Evolutionary conservation across 2,113 vertebrate genomes (phyloP).

Genomic region (Callospermophilus lateralis): DNA sequence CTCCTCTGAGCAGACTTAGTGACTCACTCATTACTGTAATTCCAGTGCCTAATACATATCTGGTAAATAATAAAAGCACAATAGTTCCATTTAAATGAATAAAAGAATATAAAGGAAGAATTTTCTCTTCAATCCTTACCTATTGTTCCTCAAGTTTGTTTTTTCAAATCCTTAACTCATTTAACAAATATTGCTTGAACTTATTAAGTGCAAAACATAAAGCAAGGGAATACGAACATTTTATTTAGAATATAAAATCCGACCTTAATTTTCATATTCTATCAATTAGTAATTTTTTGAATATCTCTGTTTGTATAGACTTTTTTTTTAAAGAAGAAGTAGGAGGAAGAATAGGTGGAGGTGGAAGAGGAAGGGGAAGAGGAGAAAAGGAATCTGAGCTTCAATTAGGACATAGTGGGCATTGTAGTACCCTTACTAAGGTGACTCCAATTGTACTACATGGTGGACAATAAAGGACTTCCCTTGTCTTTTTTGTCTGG

Average conservation of each 20-base stretch:
- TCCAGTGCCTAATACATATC: background rate
- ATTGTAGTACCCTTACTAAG: background rate
- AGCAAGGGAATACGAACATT: background rate
- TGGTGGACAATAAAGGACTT: background rate
- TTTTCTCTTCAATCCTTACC: background rate
- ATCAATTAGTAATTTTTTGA: background rate
- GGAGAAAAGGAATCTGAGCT: background rate
- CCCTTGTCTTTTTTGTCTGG: background rate
- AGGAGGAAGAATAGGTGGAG: too few species aligned
- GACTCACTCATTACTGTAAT: background rate
- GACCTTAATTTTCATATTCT: background rate
- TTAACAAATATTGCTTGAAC: slow-evolving; percentile 31
- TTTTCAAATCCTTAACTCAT: slow-evolving; percentile 7
- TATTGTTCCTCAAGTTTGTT: background rate
- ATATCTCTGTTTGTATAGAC: background rate
- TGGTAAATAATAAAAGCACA: background rate
- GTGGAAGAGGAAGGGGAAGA: too few species aligned
- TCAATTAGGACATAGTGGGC: background rate
- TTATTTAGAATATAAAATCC: background rate
- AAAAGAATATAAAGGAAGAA: background rate
- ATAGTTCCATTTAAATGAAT: background rate
- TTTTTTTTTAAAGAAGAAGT: background rate
- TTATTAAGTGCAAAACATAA: background rate
- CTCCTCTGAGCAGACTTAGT: background rate
- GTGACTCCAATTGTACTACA: background rate